Conservation (phyloP, 2,888 invertebrate genomes). For the Apotomis capreana region DNA sequence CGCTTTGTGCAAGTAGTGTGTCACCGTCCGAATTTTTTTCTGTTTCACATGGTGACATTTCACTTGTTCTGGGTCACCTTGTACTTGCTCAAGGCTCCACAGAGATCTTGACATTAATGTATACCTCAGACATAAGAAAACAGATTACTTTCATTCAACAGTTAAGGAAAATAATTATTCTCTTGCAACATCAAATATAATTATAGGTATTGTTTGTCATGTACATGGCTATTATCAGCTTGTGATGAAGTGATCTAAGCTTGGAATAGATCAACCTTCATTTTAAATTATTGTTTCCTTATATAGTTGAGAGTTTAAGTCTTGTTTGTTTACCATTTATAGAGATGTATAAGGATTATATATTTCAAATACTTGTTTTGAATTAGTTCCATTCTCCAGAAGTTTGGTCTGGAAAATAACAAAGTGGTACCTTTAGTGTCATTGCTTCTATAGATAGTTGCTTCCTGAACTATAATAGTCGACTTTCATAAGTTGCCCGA, state of each 20-base stretch:
- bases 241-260: conserved; percentile 26
- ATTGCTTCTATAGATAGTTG: too few species aligned
- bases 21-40: conserved; percentile 62
- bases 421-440: too few species aligned
- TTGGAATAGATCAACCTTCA: conserved; percentile 35
- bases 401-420: too few species aligned
- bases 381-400: neutral
- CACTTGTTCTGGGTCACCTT: conserved; percentile 78
- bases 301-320: conserved; percentile 20
- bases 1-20: conserved; percentile 63
- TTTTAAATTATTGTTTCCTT: conserved; percentile 32
- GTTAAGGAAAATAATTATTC: conserved; percentile 57
- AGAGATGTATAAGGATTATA: conserved; percentile 27
- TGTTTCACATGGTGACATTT: conserved; percentile 74
- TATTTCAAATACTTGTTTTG: conserved; percentile 9
- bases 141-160: conserved; percentile 66
- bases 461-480: neutral
- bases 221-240: conserved; percentile 7
- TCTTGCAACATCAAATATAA: conserved; percentile 41
- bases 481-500: neutral
- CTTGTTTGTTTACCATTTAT: conserved; percentile 40
- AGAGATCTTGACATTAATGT: conserved; percentile 76
- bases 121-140: conserved; percentile 57
- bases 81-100: conserved; percentile 71
- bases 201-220: conserved; percentile 25